These are phyloP conservation scores for Aphodius granarius DNA, from an alignment of 2,888 invertebrate genomes.

Conservation along the genomic window DNA sequence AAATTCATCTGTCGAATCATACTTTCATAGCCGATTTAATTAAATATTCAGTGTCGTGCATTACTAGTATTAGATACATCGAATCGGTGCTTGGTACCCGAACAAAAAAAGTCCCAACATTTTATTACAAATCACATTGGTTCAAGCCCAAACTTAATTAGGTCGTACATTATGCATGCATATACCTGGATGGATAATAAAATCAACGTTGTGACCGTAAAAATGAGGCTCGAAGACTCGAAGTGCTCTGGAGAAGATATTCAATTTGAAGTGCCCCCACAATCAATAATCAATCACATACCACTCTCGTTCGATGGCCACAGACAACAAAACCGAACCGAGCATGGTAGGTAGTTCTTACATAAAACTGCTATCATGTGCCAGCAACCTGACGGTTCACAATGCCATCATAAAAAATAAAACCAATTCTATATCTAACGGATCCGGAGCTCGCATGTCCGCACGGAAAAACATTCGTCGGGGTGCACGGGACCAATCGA, in stretches of 20 bases:
- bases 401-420: constrained; percentile 14
- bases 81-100: background rate
- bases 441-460: background rate
- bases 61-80: background rate
- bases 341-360: background rate
- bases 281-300: background rate
- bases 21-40: background rate
- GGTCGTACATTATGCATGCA: background rate
- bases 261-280: background rate
- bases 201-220: background rate
- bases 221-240: background rate
- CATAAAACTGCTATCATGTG: constrained; percentile 18
- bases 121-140: background rate
- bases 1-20: background rate
- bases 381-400: constrained; percentile 19
- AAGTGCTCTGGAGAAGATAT: background rate
- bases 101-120: background rate
- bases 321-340: background rate
- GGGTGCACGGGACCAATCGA: background rate
- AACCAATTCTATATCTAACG: constrained; percentile 12
- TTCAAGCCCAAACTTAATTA: background rate
- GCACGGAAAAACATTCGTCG: background rate
- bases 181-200: background rate
- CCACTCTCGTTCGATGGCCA: background rate
- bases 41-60: background rate